A percentile compares a stretch with the other conserved stretches of the same genome.
phyloP scores from a whole-genome alignment of 1,140 invertebrate species.

The Trichogramma pretiosum region DNA sequence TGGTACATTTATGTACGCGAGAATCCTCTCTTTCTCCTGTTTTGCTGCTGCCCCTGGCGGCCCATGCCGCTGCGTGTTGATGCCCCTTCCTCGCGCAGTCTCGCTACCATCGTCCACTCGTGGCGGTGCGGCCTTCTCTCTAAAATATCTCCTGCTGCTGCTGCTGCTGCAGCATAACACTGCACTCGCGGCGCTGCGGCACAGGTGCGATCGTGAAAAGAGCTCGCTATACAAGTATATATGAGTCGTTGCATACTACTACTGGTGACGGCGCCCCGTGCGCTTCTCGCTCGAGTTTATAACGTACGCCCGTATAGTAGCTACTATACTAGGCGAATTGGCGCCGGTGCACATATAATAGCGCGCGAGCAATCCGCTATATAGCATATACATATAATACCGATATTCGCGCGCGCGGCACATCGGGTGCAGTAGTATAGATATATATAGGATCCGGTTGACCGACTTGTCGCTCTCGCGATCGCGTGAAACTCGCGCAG shows the following conservation, averaged over 20 bases:
- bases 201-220: too few species aligned
- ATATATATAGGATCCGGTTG: too few species aligned
- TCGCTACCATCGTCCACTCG: background rate
- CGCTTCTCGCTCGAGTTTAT: background rate
- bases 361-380: background rate
- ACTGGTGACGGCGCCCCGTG: too few species aligned
- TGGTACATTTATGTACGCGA: background rate
- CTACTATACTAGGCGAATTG: background rate
- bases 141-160: too few species aligned
- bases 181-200: too few species aligned
- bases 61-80: too few species aligned
- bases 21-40: background rate
- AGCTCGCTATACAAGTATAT: too few species aligned
- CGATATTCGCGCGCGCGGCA: background rate
- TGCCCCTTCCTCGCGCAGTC: background rate
- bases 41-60: background rate
- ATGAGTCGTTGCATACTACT: too few species aligned
- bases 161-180: too few species aligned
- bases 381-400: too few species aligned
- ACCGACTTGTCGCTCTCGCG: slow-evolving; percentile 13
- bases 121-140: background rate
- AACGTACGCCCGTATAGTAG: background rate
- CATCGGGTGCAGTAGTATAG: background rate
- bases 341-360: background rate
- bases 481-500: slow-evolving; percentile 1